phyloP scores from a whole-genome alignment of 2,888 invertebrate genomes.

The Oscheius sp. region DNA sequence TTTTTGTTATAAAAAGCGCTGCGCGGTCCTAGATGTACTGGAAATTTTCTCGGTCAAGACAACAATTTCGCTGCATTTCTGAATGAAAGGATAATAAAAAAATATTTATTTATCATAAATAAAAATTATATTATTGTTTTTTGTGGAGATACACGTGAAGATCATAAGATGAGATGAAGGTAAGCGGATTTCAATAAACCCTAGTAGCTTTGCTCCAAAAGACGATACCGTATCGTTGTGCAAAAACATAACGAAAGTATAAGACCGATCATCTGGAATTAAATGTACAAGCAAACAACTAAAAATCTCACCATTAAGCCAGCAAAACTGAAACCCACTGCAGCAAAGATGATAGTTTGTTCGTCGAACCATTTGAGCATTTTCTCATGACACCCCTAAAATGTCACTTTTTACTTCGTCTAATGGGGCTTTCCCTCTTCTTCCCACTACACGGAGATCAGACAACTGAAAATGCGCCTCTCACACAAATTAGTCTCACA shows the following conservation, averaged over 20 bases:
- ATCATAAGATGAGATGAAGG: not conserved
- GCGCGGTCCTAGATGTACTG: not conserved
- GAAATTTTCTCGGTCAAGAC: not conserved
- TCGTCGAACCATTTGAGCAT: conserved; percentile 64
- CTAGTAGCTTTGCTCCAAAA: conserved; percentile 38
- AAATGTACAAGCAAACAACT: not conserved
- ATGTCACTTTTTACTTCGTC: conserved; percentile 6
- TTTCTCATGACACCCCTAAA: conserved; percentile 64
- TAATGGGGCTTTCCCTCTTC: not conserved
- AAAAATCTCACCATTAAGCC: conserved; percentile 50
- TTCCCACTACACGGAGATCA: not conserved
- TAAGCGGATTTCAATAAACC: not conserved
- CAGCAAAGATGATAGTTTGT: conserved; percentile 61
- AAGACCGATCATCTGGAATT: conserved; percentile 62
- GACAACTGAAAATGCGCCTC: conserved; percentile 20
- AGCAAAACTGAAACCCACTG: conserved; percentile 60
- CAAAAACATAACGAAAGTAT: conserved; percentile 43
- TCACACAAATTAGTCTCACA: conserved; percentile 15
- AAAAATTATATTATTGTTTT: conserved; percentile 4
- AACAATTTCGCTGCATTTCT: not conserved
- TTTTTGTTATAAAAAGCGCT: conserved; percentile 27
- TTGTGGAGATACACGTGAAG: conserved; percentile 22
- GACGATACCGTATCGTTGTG: conserved; percentile 46
- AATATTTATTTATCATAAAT: too few species aligned
- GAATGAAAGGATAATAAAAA: conserved; percentile 1